Evolutionary conservation across 2,113 vertebrate species (phyloP).

Genomic region (Saccopteryx bilineata): DNA sequence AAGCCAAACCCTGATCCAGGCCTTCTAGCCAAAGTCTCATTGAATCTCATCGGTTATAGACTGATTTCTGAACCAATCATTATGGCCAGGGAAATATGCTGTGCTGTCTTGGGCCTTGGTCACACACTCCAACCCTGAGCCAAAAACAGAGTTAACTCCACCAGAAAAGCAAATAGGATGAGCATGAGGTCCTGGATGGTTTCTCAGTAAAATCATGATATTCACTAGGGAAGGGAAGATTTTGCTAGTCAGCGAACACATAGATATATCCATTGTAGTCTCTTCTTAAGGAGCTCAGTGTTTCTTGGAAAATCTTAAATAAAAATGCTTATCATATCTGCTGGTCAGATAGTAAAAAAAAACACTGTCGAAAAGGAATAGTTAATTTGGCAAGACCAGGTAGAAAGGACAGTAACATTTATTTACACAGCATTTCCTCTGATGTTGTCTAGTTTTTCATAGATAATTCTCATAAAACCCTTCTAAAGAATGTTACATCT

Average conservation of each 20-base stretch:
- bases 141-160: not conserved
- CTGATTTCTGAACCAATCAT: not conserved
- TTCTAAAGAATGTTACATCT: not conserved
- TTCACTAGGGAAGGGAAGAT: not conserved
- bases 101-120: not conserved
- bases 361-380: not conserved
- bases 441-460: not conserved
- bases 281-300: not conserved
- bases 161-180: not conserved
- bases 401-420: not conserved
- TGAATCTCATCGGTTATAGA: not conserved
- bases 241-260: not conserved
- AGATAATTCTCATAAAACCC: not conserved
- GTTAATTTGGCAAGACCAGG: not conserved
- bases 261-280: not conserved
- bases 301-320: not conserved
- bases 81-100: not conserved
- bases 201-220: slow-evolving; percentile 3
- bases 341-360: not conserved
- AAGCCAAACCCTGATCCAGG: not conserved
- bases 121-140: not conserved
- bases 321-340: slow-evolving; percentile 31
- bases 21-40: not conserved
- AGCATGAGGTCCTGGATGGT: not conserved
- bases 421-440: not conserved